These are phyloP conservation scores for Mya arenaria DNA, from an alignment of 1,140 invertebrate genomes.

Conservation along the genomic window DNA sequence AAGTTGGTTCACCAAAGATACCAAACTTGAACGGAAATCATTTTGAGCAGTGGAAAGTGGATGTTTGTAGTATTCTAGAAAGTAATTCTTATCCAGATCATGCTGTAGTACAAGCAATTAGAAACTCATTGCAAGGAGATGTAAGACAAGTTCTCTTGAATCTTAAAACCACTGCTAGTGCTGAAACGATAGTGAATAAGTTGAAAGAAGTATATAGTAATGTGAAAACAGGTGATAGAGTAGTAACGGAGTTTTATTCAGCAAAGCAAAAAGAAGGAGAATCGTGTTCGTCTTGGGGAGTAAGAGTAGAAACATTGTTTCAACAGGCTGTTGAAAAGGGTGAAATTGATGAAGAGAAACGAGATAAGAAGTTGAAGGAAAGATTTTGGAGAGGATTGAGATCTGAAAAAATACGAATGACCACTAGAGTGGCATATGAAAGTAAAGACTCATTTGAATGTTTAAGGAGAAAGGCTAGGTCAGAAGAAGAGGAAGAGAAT, in stretches of 20 bases:
- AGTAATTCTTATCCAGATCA: neutral
- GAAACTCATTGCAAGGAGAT: neutral
- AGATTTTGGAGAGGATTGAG: conserved; percentile 6
- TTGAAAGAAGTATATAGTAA: neutral
- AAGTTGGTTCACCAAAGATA: neutral
- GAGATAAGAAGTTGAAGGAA: conserved; percentile 5
- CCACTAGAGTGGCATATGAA: neutral
- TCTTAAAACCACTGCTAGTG: neutral
- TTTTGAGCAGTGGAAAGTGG: neutral
- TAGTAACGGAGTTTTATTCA: neutral
- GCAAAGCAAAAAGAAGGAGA: neutral
- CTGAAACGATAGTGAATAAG: neutral
- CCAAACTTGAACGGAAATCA: conserved; percentile 1
- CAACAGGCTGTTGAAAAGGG: neutral
- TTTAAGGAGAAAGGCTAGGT: neutral
- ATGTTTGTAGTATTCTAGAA: neutral
- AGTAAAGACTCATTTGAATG: neutral
- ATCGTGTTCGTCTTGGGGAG: neutral
- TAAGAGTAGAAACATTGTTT: neutral
- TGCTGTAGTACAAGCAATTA: neutral
- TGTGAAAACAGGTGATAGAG: neutral
- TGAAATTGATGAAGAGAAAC: neutral
- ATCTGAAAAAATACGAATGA: neutral
- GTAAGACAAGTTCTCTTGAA: neutral
- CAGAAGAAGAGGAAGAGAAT: too few species aligned